Percentiles rank a stretch among this genome's conserved stretches.
These are phyloP conservation scores for Galeopterus variegatus DNA, from an alignment of 2,113 vertebrate species.

Conservation along the genomic window DNA sequence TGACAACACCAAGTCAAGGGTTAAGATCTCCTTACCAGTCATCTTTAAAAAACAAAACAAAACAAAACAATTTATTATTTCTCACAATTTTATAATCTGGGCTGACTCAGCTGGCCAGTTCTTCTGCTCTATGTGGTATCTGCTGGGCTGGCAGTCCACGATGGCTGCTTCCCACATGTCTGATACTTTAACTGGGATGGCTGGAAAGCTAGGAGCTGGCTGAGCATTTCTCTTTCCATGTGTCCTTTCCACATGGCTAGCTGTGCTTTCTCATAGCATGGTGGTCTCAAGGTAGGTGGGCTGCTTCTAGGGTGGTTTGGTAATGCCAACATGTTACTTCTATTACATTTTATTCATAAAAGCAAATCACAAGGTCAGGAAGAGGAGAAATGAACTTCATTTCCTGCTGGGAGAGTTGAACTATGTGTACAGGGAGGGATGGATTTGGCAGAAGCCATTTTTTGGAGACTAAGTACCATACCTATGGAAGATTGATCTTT, in stretches of 20 bases:
- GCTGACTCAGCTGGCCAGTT: neutral
- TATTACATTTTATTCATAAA: slow-evolving; percentile 35
- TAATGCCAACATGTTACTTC: slow-evolving; percentile 5
- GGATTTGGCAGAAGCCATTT: slow-evolving; percentile 8
- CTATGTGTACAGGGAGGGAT: neutral
- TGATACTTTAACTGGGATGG: neutral
- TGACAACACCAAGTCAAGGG: too few relatives aligned
- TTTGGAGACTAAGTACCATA: neutral
- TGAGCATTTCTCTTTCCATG: neutral
- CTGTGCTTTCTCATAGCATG: neutral
- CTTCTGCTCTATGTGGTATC: neutral
- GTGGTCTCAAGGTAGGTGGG: neutral
- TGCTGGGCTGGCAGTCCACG: neutral
- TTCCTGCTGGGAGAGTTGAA: neutral
- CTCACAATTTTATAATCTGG: neutral
- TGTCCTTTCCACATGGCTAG: neutral
- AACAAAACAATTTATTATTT: neutral
- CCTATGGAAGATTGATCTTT: neutral
- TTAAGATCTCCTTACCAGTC: too few relatives aligned
- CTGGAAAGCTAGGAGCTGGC: neutral
- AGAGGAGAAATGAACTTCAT: slow-evolving; percentile 14
- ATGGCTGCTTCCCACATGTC: neutral
- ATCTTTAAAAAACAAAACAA: too few relatives aligned
- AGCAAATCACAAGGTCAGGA: neutral
- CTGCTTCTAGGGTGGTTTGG: neutral